These are phyloP conservation scores for Pygathrix nemaeus DNA, from an alignment of 2,113 vertebrate genomes.

Conservation along the genomic window DNA sequence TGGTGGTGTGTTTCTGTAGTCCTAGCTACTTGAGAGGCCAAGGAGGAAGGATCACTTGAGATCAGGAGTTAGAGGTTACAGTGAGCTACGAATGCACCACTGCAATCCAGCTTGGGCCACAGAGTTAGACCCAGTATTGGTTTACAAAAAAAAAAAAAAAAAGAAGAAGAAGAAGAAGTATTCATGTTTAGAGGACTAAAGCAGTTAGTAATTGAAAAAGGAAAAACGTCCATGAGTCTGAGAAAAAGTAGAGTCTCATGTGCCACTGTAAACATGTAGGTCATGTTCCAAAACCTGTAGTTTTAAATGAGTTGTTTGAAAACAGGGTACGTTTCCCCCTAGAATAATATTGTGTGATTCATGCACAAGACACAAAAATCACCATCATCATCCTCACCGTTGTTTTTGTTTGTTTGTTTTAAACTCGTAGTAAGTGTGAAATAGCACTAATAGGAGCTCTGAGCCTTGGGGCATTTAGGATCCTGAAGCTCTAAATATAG, in stretches of 20 bases:
- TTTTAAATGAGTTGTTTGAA: constrained; percentile 19
- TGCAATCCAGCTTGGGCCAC: too few relatives aligned
- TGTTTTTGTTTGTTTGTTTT: background rate
- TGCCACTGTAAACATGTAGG: background rate
- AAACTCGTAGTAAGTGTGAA: background rate
- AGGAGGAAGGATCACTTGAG: too few relatives aligned
- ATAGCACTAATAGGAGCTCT: background rate
- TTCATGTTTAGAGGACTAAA: background rate
- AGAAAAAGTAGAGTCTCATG: background rate
- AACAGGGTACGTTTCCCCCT: background rate
- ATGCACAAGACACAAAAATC: background rate
- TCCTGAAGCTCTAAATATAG: background rate
- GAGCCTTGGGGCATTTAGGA: background rate
- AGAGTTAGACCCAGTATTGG: too few relatives aligned
- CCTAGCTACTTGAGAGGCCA: too few relatives aligned
- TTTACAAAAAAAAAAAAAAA: too few relatives aligned
- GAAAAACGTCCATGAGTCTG: background rate
- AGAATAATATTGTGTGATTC: background rate
- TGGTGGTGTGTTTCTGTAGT: too few relatives aligned
- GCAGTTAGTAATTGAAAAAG: background rate
- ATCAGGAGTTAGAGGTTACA: too few relatives aligned
- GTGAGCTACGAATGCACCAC: too few relatives aligned
- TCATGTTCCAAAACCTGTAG: constrained; percentile 9
- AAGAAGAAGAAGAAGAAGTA: background rate
- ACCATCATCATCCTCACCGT: too few relatives aligned